A percentile compares a stretch with the other conserved stretches of the same genome.
Evolutionary conservation across 2,888 invertebrate species (phyloP).

Genomic region (Chrysomela aeneicollis): DNA sequence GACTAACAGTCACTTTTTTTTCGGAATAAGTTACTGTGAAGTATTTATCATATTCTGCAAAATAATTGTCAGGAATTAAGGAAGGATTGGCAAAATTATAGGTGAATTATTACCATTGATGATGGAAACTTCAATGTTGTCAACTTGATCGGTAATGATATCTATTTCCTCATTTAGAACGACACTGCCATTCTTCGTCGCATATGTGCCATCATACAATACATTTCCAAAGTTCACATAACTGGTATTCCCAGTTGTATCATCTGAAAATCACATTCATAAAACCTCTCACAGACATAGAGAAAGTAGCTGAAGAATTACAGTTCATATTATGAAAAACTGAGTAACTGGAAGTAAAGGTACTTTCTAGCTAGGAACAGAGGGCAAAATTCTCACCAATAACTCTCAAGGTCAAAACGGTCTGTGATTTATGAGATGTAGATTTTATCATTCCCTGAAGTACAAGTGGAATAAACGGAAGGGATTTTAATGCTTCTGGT

Average conservation of each 20-base stretch:
- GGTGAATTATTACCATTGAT: slow-evolving; percentile 11
- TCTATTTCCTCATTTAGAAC: not conserved
- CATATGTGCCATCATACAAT: slow-evolving; percentile 14
- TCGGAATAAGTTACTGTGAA: not conserved
- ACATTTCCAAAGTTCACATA: slow-evolving; percentile 1
- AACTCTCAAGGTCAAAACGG: slow-evolving; percentile 22
- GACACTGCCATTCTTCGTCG: not conserved
- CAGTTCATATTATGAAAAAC: too few species aligned
- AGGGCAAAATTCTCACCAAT: slow-evolving; percentile 9
- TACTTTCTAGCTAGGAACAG: too few species aligned
- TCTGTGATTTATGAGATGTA: slow-evolving; percentile 2
- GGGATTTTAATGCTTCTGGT: not conserved
- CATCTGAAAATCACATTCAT: too few species aligned
- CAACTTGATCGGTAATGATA: not conserved
- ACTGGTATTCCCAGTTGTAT: slow-evolving; percentile 1
- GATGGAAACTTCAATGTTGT: slow-evolving; percentile 11
- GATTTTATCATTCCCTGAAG: slow-evolving; percentile 16
- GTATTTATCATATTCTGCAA: slow-evolving; percentile 15
- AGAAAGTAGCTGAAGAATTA: too few species aligned
- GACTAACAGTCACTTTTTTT: slow-evolving; percentile 3
- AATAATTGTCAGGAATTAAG: not conserved
- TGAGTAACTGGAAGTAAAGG: too few species aligned
- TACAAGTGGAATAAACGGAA: slow-evolving; percentile 12
- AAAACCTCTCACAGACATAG: too few species aligned
- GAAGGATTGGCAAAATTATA: not conserved